Base-by-base conservation (phyloP, 2,797 vertebrate genomes). In the Sarcoramphus papa region DNA sequence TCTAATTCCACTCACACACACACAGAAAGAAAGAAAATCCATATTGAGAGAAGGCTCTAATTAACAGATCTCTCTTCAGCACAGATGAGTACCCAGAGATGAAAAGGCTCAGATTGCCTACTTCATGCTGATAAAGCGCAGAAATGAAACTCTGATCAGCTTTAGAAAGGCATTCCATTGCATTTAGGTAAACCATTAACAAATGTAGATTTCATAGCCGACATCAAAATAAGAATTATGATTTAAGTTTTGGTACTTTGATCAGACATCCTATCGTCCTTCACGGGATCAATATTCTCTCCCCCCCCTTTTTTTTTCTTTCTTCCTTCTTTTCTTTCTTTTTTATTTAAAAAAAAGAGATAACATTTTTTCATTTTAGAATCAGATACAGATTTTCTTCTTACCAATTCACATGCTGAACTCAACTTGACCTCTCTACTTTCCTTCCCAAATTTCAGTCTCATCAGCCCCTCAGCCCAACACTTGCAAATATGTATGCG, bases 61-160 rank as follows among this genome's bases (percentile, higher is more conserved):
- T 96, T 96, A 97, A 94, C 88, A 94, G 93, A 96, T 92, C 78
- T 92, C 81, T 95, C 65, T 90, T 82, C 94, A 93, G 79, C 74
- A 83, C 76, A 94, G 92, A 83, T 73, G 88, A 93, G 83, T 48
- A 93, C 74, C 73, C 77, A 89, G 88, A 94, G 87, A 95, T 86
- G 73, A 96, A 95, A 93, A 70, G 78, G 57, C 68, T 89, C 70
- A 83, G 92, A 89, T 94, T 96, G 95, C 93, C 90, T 92, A 77
- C 83, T 92, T 87, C 63, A 80, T 57, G 81, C 81, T 91, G 94
- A 91, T 60, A 48, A 81, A 79, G 68, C 64, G 41, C 74, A 95
- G 51, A 93, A 95, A 93, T 64, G 65, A 94, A 92, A 70, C 19
- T 14, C 53, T 78, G 85, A 96, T 68, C 92, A 80, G 91, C 84